Percentiles rank a stretch among this genome's conserved stretches.
Evolutionary conservation across 2,888 invertebrate genomes (phyloP).

Genomic region (Venustoraphidia nigricollis): DNA sequence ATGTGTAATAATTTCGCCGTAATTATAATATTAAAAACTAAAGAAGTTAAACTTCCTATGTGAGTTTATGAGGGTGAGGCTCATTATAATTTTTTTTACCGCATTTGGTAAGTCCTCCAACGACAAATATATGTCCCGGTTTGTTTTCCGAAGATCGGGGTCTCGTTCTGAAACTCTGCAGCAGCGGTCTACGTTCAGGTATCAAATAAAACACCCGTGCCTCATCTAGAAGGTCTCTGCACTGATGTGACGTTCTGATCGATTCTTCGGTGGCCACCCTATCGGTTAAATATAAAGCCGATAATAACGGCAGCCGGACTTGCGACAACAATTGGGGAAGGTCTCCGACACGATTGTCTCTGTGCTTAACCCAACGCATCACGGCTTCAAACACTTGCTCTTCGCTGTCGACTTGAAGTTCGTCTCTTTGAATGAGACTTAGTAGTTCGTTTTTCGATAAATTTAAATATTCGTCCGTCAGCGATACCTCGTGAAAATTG

Average conservation of each 20-base stretch:
- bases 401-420: slow-evolving; percentile 59
- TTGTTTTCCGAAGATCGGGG: slow-evolving; percentile 59
- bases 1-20: too few species aligned
- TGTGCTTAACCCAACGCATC: slow-evolving; percentile 63
- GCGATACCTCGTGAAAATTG: slow-evolving; percentile 61
- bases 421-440: slow-evolving; percentile 57
- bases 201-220: slow-evolving; percentile 77
- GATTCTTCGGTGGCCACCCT: slow-evolving; percentile 64
- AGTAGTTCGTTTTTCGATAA: slow-evolving; percentile 44
- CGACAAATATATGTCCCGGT: slow-evolving; percentile 70
- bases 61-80: too few species aligned
- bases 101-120: slow-evolving; percentile 70
- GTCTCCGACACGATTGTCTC: slow-evolving; percentile 36
- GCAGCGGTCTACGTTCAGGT: slow-evolving; percentile 63
- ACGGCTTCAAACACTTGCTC: slow-evolving; percentile 76
- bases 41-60: too few species aligned
- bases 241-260: slow-evolving; percentile 60
- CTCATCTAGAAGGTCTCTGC: slow-evolving; percentile 72
- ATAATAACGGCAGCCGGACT: slow-evolving; percentile 64
- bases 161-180: slow-evolving; percentile 61
- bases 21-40: too few species aligned
- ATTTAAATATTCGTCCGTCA: slow-evolving; percentile 59
- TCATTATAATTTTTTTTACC: slow-evolving; percentile 30
- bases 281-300: slow-evolving; percentile 69
- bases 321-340: slow-evolving; percentile 56